These are phyloP conservation scores for Orchesellides sinensis DNA, from an alignment of 2,888 invertebrate species.

Conservation along the genomic window DNA sequence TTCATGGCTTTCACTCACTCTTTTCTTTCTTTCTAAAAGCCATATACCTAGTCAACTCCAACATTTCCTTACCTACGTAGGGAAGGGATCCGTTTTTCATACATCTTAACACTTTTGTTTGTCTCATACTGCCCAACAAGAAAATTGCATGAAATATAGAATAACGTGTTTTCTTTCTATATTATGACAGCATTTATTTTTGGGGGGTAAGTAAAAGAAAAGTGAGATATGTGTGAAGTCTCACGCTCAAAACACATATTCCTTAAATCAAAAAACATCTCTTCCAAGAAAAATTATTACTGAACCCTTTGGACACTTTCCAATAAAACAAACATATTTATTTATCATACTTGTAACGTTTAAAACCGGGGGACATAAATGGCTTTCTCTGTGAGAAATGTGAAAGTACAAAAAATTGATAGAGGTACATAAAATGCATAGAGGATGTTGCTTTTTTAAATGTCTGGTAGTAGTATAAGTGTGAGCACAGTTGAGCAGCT, in stretches of 20 bases:
- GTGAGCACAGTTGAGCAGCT: no score
- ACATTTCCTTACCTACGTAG: no score
- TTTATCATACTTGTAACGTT: conserved; percentile 32
- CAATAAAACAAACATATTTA: conserved; percentile 62
- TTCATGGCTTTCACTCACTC: conserved; percentile 39
- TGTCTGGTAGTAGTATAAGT: not conserved
- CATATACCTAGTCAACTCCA: not conserved
- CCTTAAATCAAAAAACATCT: conserved; percentile 10
- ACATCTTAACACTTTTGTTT: no score
- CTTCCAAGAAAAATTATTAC: not conserved
- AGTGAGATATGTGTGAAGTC: conserved; percentile 15
- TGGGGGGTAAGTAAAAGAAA: conserved; percentile 14
- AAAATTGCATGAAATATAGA: no score
- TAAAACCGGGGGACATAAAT: conserved; percentile 15
- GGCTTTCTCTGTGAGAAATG: not conserved
- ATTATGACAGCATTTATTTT: conserved; percentile 10
- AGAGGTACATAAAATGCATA: not conserved
- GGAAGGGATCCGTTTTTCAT: no score
- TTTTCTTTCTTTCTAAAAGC: conserved; percentile 13
- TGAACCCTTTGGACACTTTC: conserved; percentile 50
- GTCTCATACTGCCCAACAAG: no score
- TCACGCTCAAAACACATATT: not conserved
- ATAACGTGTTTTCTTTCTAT: not conserved
- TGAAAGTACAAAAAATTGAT: not conserved
- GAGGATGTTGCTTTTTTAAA: not conserved